Evolutionary conservation across 1,140 invertebrate species (phyloP), one percentile per base, ranked within the genome.

Genomic region (Achatina immaculata): DNA sequence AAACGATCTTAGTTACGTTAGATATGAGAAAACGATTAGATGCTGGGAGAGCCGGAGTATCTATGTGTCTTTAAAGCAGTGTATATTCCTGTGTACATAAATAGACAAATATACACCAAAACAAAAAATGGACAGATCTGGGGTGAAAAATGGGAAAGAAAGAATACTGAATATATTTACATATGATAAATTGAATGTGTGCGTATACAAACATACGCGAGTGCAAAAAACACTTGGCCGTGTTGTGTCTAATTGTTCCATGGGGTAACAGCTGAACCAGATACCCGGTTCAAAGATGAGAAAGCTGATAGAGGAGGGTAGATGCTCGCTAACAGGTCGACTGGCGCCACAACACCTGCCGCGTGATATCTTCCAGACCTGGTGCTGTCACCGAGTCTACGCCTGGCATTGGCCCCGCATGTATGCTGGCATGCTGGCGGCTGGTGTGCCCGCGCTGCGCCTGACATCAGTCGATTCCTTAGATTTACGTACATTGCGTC

Each of bases 281-380:
- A 48, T 34, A 74, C 36, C 28, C 21, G 72, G 48, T 40, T 42
- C 24, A 31, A 76, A 76, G 74, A 76, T 62, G 74, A 76, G 55
- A 65, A 76, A 55, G 24, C 40, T 0, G 55, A 76, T 38, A 76
- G 58, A 38, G 36, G 48, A 55, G 48, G 31, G 38, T 38, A 76
- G 74, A 55, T 58, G 55, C 3, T 0, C n/a, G 55, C 19, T 76
- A 1, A 31, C 55, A 76, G 74, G 36, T 42, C 48, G 14, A 11
- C 51, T 65, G 74, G 74, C 74, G 74, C 74, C 74, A 62, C 55
- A 58, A n/a, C 74, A 76, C 74, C 74, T 76, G 74, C 31, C 36
- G 19, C 9, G 6, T 58, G 51, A 76, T 76, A 38, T 76, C 48
- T 40, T 62, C 74, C 74, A 76, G 74, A 65, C 34, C 71, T 34